These are phyloP conservation scores for Dermatemys mawii DNA, from an alignment of 2,113 vertebrate genomes.

Conservation along the genomic window DNA sequence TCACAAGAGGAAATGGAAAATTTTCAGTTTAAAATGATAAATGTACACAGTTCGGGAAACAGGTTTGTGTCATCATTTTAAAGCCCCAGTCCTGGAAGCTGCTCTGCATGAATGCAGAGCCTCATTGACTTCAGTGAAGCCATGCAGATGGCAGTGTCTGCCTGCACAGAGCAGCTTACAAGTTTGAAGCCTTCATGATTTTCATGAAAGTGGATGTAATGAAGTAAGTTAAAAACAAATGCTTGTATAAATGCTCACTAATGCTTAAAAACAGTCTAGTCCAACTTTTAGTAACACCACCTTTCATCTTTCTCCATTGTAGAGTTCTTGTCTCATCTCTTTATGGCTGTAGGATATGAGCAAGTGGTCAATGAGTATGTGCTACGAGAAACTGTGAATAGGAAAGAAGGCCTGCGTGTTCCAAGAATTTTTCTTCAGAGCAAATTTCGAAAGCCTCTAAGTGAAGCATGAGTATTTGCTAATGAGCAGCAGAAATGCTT, in stretches of 20 bases:
- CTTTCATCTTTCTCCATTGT: slow-evolving; percentile 35
- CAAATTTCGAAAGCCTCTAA: slow-evolving; percentile 87
- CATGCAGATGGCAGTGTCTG: not conserved
- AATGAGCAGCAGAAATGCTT: not conserved
- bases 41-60: not conserved
- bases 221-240: not conserved
- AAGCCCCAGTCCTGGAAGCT: not conserved
- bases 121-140: not conserved
- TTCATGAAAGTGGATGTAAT: not conserved
- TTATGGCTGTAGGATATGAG: slow-evolving; percentile 81
- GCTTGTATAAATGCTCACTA: slow-evolving; percentile 2
- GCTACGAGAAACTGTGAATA: slow-evolving; percentile 93
- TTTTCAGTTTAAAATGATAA: not conserved
- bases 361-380: slow-evolving; percentile 88
- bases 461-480: slow-evolving; percentile 10
- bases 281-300: not conserved
- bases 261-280: slow-evolving; percentile 37
- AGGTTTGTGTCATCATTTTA: not conserved
- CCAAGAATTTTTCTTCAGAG: slow-evolving; percentile 94
- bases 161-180: slow-evolving; percentile 9
- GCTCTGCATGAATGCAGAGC: not conserved
- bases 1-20: not conserved
- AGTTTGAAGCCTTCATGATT: slow-evolving; percentile 5
- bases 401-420: slow-evolving; percentile 92
- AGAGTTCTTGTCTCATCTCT: slow-evolving; percentile 89